These are phyloP conservation scores for Formica selysi DNA, from an alignment of 1,140 invertebrate genomes.

Conservation along the genomic window DNA sequence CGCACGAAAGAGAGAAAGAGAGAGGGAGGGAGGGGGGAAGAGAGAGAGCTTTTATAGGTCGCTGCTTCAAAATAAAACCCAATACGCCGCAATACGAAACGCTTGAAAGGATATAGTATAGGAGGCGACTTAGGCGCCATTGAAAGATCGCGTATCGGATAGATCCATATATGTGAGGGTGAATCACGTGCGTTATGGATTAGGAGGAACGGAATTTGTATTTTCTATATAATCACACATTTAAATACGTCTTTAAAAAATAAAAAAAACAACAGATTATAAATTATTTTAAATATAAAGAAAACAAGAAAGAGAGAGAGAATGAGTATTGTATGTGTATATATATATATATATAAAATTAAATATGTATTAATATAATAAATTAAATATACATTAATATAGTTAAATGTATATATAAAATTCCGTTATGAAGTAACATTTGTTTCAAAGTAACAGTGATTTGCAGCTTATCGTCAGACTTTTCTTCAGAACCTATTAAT, in stretches of 20 bases:
- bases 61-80: conserved; percentile 79
- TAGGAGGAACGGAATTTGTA: conserved; percentile 22
- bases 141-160: conserved; percentile 37
- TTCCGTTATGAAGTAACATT: background rate
- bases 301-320: background rate
- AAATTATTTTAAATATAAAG: background rate
- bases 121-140: background rate
- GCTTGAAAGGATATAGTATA: conserved; percentile 33
- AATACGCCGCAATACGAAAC: conserved; percentile 58
- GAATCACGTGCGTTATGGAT: conserved; percentile 37
- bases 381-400: too few species aligned
- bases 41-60: conserved; percentile 76
- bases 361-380: too few species aligned
- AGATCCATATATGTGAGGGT: background rate
- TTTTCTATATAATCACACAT: background rate
- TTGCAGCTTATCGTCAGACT: background rate
- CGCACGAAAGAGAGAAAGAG: conserved; percentile 34
- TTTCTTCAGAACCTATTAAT: conserved; percentile 18
- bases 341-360: too few species aligned
- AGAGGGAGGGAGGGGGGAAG: too few species aligned
- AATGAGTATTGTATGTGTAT: background rate
- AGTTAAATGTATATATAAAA: background rate
- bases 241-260: background rate
- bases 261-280: background rate
- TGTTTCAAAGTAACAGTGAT: background rate